phyloP scores from a whole-genome alignment of 2,797 vertebrate genomes.

The Hapalemur alaotrensis region DNA sequence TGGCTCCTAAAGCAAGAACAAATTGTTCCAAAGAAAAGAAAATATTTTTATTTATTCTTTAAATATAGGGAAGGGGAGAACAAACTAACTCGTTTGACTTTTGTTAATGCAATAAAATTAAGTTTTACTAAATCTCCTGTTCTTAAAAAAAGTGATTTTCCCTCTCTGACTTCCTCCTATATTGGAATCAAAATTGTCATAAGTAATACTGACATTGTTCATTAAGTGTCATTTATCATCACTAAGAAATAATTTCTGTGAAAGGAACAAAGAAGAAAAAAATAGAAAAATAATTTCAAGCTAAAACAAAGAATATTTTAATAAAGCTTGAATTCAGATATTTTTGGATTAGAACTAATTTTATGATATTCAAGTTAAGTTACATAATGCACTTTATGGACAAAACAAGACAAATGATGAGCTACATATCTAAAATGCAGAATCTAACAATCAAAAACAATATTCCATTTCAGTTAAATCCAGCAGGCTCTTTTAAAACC shows the following conservation, averaged over 20 bases:
- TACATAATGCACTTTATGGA: not conserved
- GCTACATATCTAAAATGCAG: not conserved
- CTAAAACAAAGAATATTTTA: not conserved
- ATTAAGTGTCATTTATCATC: not conserved
- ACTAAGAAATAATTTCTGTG: not conserved
- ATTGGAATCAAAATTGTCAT: not conserved
- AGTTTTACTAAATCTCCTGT: not conserved
- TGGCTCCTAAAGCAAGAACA: conserved; percentile 69
- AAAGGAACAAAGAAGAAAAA: too few species aligned
- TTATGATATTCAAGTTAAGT: not conserved
- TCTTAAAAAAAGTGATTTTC: conserved; percentile 24
- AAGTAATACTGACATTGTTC: not conserved
- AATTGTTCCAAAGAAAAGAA: conserved; percentile 65
- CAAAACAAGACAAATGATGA: not conserved
- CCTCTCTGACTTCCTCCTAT: not conserved
- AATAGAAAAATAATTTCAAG: not conserved
- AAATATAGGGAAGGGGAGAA: not conserved
- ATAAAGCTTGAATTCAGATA: not conserved
- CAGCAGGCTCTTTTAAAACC: not conserved
- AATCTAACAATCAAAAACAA: not conserved
- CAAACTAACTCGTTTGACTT: conserved; percentile 52
- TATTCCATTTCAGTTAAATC: not conserved
- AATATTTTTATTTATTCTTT: conserved; percentile 62
- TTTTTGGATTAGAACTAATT: not conserved
- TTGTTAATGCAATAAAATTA: conserved; percentile 48